Evolutionary conservation across 2,797 vertebrate species (phyloP).

Genomic region (Megaceryle alcyon): DNA sequence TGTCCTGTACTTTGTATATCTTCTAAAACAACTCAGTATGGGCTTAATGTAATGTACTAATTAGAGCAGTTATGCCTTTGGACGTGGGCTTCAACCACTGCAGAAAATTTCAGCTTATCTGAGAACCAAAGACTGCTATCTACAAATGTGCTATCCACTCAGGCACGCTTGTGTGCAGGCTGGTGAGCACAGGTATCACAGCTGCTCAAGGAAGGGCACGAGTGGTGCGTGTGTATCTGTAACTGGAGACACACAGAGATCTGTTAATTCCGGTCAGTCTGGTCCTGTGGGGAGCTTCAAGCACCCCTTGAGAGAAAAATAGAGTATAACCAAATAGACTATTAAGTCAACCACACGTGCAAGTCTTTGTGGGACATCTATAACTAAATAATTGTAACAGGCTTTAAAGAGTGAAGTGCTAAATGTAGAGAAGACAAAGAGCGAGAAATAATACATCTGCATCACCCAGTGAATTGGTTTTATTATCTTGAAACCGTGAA

Average conservation of each 20-base stretch:
- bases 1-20: neutral
- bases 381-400: neutral
- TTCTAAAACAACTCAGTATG: neutral
- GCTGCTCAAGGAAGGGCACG: neutral
- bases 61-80: neutral
- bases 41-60: neutral
- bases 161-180: neutral
- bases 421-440: neutral
- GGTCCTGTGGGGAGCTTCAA: neutral
- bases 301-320: neutral
- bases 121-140: neutral
- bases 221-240: rapidly evolving
- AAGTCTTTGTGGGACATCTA: neutral
- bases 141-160: neutral
- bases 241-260: neutral
- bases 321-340: neutral
- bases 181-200: neutral
- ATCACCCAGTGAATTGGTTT: neutral
- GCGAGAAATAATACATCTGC: neutral
- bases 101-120: neutral
- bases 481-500: neutral
- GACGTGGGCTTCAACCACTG: neutral
- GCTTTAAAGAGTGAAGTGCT: neutral
- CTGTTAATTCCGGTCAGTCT: neutral
- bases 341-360: neutral